Conservation (phyloP, 2,797 vertebrate genomes). For the Hylomyscus alleni region DNA sequence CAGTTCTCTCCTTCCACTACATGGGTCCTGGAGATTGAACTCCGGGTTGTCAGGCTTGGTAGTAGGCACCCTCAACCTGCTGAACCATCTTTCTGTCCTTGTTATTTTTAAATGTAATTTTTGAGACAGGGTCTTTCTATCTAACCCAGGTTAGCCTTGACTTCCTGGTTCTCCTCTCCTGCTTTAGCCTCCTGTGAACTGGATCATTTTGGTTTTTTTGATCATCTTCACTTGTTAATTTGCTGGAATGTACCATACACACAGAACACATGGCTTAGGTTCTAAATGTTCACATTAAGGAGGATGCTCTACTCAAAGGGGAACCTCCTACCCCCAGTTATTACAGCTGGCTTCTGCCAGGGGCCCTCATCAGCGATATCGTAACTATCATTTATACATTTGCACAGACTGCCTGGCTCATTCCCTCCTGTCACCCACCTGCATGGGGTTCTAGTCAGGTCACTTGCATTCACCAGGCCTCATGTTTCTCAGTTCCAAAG, state of each 20-base stretch:
- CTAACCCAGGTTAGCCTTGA: neutral
- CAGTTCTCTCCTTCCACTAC: neutral
- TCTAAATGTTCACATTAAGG: neutral
- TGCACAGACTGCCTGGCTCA: neutral
- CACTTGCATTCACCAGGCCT: neutral
- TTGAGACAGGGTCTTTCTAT: neutral
- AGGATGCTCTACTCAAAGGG: neutral
- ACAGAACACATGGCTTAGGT: neutral
- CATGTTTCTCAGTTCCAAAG: neutral
- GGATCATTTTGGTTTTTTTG: too few species aligned
- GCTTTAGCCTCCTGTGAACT: neutral
- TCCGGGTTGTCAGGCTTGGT: neutral
- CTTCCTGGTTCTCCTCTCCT: neutral
- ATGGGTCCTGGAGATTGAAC: neutral
- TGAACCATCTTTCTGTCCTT: neutral
- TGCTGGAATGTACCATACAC: neutral
- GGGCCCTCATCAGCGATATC: neutral
- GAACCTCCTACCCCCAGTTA: fast-evolving
- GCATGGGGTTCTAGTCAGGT: neutral
- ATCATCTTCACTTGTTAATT: neutral
- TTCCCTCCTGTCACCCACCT: neutral
- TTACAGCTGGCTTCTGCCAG: neutral
- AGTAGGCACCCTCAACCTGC: neutral
- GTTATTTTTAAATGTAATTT: neutral
- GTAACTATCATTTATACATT: too few species aligned